phyloP scores from a whole-genome alignment of 1,140 invertebrate species.

The Papilio xuthus region DNA sequence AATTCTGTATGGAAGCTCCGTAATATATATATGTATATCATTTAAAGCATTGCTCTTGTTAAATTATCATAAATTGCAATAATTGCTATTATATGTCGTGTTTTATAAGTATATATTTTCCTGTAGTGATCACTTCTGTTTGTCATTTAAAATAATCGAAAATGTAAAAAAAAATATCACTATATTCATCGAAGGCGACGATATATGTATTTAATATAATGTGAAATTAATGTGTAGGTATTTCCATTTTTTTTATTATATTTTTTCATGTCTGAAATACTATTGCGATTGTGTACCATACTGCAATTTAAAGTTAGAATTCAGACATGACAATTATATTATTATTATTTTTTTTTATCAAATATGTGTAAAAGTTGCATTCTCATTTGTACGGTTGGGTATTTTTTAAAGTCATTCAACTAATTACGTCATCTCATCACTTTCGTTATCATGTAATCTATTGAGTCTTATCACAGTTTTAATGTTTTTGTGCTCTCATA shows the following conservation, averaged over 20 bases:
- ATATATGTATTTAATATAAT: slow-evolving; percentile 72
- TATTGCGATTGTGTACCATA: slow-evolving; percentile 39
- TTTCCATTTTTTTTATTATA: slow-evolving; percentile 63
- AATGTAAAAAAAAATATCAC: slow-evolving; percentile 67
- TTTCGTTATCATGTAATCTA: slow-evolving; percentile 64
- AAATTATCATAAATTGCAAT: slow-evolving; percentile 70
- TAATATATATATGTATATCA: slow-evolving; percentile 67
- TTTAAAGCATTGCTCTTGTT: slow-evolving; percentile 68
- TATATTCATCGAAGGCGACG: slow-evolving; percentile 63
- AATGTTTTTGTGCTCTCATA: slow-evolving; percentile 63
- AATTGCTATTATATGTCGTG: slow-evolving; percentile 74
- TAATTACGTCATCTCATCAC: slow-evolving; percentile 63
- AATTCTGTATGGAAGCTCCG: slow-evolving; percentile 50
- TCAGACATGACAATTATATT: slow-evolving; percentile 49
- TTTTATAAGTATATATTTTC: slow-evolving; percentile 74
- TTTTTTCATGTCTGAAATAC: slow-evolving; percentile 52
- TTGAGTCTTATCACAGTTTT: slow-evolving; percentile 52
- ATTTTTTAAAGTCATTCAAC: slow-evolving; percentile 70
- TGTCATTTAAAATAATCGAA: slow-evolving; percentile 75
- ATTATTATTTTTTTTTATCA: slow-evolving; percentile 39
- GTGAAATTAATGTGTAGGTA: slow-evolving; percentile 73
- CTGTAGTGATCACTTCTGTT: slow-evolving; percentile 79
- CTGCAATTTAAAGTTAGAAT: slow-evolving; percentile 43
- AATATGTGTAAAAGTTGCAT: slow-evolving; percentile 50
- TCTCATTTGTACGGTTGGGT: slow-evolving; percentile 65